These are phyloP conservation scores for Smutsia temminckii DNA, from an alignment of 2,797 vertebrate species.

Conservation along the genomic window DNA sequence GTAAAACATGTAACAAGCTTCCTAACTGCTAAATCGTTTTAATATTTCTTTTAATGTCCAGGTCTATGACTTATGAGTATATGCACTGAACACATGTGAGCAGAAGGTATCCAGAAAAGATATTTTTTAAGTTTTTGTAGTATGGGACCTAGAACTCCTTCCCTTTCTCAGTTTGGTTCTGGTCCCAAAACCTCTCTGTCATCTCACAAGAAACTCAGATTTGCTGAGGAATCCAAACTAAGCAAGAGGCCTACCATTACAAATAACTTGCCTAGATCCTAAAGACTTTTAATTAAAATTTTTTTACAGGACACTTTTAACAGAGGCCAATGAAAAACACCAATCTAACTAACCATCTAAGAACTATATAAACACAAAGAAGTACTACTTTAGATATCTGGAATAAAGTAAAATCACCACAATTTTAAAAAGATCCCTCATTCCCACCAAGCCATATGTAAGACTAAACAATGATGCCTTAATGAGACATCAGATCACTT, in stretches of 20 bases:
- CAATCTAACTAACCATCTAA: not conserved
- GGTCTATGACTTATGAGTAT: not conserved
- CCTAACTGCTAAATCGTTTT: constrained; percentile 12
- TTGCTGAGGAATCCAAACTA: not conserved
- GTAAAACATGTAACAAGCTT: constrained; percentile 3
- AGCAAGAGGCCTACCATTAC: not conserved
- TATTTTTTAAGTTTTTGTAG: not conserved
- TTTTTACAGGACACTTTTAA: constrained; percentile 20
- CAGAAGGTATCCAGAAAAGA: not conserved
- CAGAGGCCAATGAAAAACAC: constrained; percentile 15
- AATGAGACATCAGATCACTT: not conserved
- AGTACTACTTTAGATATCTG: not conserved
- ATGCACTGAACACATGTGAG: not conserved
- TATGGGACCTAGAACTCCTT: not conserved
- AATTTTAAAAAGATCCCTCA: constrained; percentile 15
- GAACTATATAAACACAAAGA: not conserved
- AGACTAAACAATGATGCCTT: not conserved
- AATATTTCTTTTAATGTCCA: not conserved
- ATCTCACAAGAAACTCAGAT: not conserved
- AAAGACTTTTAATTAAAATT: not conserved
- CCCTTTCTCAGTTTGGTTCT: not conserved
- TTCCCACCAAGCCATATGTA: not conserved
- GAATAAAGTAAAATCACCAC: constrained; percentile 37
- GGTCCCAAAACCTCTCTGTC: not conserved
- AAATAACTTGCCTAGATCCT: not conserved